Evolutionary conservation across 2,888 invertebrate genomes (phyloP).

Genomic region (Orthonevra nobilis): DNA sequence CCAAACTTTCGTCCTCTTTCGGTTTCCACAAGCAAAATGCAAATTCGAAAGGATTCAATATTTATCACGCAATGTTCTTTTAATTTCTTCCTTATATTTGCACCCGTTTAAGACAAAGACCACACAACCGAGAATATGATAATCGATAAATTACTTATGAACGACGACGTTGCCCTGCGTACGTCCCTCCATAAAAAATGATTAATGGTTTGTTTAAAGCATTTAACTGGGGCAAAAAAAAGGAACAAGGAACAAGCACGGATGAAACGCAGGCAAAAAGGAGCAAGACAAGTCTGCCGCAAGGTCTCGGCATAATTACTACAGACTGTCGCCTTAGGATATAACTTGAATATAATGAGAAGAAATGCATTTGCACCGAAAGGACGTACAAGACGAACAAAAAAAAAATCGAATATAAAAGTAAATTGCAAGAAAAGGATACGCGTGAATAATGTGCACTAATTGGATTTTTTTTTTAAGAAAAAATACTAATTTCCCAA

Average conservation of each 20-base stretch:
- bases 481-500: conserved; percentile 57
- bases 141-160: conserved; percentile 67
- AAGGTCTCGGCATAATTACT: conserved; percentile 65
- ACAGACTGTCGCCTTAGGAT: conserved; percentile 64
- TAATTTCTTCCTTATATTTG: conserved; percentile 58
- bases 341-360: conserved; percentile 62
- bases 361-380: conserved; percentile 54
- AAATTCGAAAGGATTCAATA: conserved; percentile 54
- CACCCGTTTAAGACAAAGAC: conserved; percentile 55
- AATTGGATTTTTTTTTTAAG: conserved; percentile 53
- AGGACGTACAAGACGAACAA: background rate
- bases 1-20: too few species aligned
- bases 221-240: conserved; percentile 43
- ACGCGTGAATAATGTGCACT: conserved; percentile 62
- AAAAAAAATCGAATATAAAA: too few species aligned
- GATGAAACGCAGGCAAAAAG: background rate
- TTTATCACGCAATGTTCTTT: conserved; percentile 45
- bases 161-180: conserved; percentile 15
- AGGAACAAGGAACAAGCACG: background rate
- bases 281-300: conserved; percentile 55
- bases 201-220: conserved; percentile 62
- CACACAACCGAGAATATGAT: conserved; percentile 44
- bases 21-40: conserved; percentile 38
- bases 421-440: conserved; percentile 39
- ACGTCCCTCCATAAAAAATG: conserved; percentile 51